Base-by-base conservation (phyloP, 2,113 vertebrate genomes). In the Megatriorchis doriae region DNA sequence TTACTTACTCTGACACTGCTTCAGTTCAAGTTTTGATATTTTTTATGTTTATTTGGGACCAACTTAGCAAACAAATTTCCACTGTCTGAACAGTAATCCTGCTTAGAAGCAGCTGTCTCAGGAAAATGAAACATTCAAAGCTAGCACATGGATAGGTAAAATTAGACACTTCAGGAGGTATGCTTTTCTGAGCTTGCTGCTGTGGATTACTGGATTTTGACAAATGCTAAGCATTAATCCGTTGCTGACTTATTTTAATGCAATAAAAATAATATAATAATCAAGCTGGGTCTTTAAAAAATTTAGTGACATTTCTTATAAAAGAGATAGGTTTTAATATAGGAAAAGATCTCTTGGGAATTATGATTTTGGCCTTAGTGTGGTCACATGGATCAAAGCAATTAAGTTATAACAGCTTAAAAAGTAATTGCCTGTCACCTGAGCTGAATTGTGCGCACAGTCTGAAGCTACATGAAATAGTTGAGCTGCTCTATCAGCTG, bases 61-160 rank as follows among this genome's bases (percentile, higher is more conserved):
- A 97, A 95, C 40, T 92, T 31, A 53, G 97, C 91, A 53, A 91
- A n/a, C 79, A 91, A 77, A 81, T 96, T 94, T 70, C 93, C 66
- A 58, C 53, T 50, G 78, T 38, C 68, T 52, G 91, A 79, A 53
- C 56, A 16, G 32, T 5, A 36, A 38, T 16, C 27, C 55, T 75
- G 45, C 22, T 52, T 79, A 43, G 87, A 94, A 85, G 94, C 83
- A 25, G 56, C 45, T 62, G 17, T 58, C 32, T 93, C 47, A 56
- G 94, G 87, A 87, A 96, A 59, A 96, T 77, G 63, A 36, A 95
- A 62, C 80, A 91, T 93, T 58, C 96, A 72, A n/a, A 97, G 74
- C 90, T 88, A 74, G 42, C 45, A 71, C 16, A 65, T 52, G 91
- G 40, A 71, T 2, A 31, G 10, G 21, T 3, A 20, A 9, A 23